These are phyloP conservation scores for Bradysia coprophila DNA, from an alignment of 1,140 invertebrate species.

Conservation along the genomic window DNA sequence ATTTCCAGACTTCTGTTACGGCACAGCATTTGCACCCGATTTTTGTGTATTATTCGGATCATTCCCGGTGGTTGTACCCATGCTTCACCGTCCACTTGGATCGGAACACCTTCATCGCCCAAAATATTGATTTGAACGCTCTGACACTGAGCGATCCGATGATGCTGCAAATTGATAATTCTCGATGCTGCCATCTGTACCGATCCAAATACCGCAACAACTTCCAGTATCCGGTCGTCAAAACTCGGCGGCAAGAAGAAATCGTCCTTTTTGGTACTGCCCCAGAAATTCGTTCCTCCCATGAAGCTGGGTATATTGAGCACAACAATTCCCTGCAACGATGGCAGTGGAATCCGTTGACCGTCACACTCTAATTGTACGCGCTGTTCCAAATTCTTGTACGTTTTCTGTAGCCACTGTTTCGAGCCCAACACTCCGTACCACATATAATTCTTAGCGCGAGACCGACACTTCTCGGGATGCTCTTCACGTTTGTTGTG, in stretches of 20 bases:
- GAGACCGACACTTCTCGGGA: slow-evolving; percentile 87
- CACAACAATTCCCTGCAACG: slow-evolving; percentile 90
- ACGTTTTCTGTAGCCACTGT: slow-evolving; percentile 77
- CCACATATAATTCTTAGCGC: slow-evolving; percentile 96
- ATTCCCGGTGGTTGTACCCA: slow-evolving; percentile 96
- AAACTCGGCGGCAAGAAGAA: slow-evolving; percentile 75
- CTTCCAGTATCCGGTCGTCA: slow-evolving; percentile 85
- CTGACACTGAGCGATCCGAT: slow-evolving; percentile 91
- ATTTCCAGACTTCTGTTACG: slow-evolving; percentile 77
- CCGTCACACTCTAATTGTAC: slow-evolving; percentile 88
- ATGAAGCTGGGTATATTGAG: slow-evolving; percentile 96
- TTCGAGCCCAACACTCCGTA: slow-evolving; percentile 89
- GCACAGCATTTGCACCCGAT: slow-evolving; percentile 88
- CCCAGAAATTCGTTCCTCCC: slow-evolving; percentile 98
- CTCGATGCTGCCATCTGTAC: slow-evolving; percentile 93
- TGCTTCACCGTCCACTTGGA: slow-evolving; percentile 92
- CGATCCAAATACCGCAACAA: slow-evolving; percentile 90
- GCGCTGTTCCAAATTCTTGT: slow-evolving; percentile 89
- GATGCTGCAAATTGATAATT: slow-evolving; percentile 87
- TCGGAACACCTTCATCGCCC: slow-evolving; percentile 72
- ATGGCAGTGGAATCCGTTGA: slow-evolving; percentile 76
- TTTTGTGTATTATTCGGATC: slow-evolving; percentile 90
- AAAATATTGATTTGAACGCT: slow-evolving; percentile 90
- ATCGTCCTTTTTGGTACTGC: slow-evolving; percentile 74
- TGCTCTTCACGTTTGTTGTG: slow-evolving; percentile 96